A percentile compares a stretch with the other conserved stretches of the same genome.
These are phyloP conservation scores for Calliphora vomitoria DNA, from an alignment of 2,888 invertebrate species.

Conservation along the genomic window DNA sequence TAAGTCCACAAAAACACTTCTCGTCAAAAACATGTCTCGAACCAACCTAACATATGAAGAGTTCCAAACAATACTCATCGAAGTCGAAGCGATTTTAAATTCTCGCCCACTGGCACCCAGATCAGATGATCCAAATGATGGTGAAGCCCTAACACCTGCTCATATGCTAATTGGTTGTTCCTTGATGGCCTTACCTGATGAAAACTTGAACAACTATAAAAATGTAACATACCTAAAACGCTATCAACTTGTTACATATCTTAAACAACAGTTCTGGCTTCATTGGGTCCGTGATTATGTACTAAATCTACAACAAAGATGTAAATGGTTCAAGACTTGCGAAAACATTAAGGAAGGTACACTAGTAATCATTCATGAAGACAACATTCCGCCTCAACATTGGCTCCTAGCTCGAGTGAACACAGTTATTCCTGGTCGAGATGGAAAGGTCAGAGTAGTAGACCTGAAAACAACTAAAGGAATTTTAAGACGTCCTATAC, in stretches of 20 bases:
- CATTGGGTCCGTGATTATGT: no score
- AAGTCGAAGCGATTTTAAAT: constrained; percentile 75
- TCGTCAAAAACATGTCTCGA: constrained; percentile 4
- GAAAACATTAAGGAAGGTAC: constrained; percentile 59
- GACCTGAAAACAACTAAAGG: no score
- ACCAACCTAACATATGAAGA: constrained; percentile 53
- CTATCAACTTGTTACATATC: constrained; percentile 65
- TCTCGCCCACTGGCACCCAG: constrained; percentile 54
- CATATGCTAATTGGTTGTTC: constrained; percentile 52
- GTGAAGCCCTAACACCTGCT: constrained; percentile 7
- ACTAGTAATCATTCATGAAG: constrained; percentile 70
- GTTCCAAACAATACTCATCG: constrained; percentile 66
- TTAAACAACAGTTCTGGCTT: background rate
- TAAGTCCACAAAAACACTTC: no score
- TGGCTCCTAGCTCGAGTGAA: constrained; percentile 65
- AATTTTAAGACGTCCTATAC: no score
- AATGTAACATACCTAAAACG: constrained; percentile 49
- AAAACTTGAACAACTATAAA: constrained; percentile 40
- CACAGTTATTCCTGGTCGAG: constrained; percentile 33
- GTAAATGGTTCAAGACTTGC: no score
- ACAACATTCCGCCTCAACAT: constrained; percentile 67
- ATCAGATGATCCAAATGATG: constrained; percentile 35
- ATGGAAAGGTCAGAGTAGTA: no score
- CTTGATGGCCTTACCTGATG: constrained; percentile 28
- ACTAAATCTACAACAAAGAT: no score